Base-by-base conservation (phyloP, 2,113 vertebrate genomes). In the Serinus canaria region DNA sequence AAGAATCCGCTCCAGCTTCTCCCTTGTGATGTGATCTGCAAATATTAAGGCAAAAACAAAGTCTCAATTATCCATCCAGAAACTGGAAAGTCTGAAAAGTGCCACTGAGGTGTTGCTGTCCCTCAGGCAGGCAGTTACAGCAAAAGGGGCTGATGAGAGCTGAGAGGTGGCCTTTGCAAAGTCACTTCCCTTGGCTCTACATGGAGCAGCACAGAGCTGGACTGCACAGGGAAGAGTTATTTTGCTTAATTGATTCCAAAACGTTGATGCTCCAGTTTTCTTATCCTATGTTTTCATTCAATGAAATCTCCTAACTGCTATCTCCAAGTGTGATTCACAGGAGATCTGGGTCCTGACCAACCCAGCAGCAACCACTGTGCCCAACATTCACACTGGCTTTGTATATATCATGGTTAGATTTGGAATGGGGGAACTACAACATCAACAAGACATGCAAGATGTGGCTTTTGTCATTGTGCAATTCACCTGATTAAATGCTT, bases 11-110 rank as follows among this genome's bases (percentile, higher is more conserved):
- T 99, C 99, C 92, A 99, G 95, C 89, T 98, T 99, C 88, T 99
- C 99, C 95, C 94, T 97, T 13, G 98, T 99, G 87, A 99, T 97
- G 28, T 99, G 99, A 97, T 96, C 99, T 99, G 95, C 44, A 95
- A 92, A 77, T 49, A 64, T 90, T 62, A 62, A 95, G 15, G n/a
- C 20, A 84, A 44, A 82, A 93, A 91, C 14, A 39, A 89, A 80
- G n/a, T 23, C 79, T 87, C 60, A 30, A 13, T 89, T 83, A 95
- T 15, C 53, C 79, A 93, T 46, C 69, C 73, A 83, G 89, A 84
- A 88, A 31, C 25, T 39, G n/a, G 21, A 30, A 50, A 74, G 69
- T 23, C 70, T 70, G 59, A 55, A 46, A 41, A 8, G 37, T 76
- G 68, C 43, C 23, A 22, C 46, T 13, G 11, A 83, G 39, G 46